These are phyloP conservation scores for Falco columbarius DNA, from an alignment of 2,797 vertebrate species.

Conservation along the genomic window DNA sequence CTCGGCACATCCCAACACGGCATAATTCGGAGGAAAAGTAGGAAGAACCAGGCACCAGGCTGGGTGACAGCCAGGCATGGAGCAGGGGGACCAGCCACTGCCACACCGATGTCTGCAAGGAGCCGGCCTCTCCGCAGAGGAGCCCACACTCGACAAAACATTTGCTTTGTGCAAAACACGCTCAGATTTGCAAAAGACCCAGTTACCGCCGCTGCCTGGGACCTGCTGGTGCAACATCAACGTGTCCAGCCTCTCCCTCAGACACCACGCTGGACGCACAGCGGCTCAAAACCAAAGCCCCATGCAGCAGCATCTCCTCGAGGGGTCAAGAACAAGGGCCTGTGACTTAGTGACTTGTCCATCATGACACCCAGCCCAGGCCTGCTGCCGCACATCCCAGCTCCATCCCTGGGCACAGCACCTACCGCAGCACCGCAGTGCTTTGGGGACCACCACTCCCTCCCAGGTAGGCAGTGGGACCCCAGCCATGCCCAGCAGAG, in stretches of 20 bases:
- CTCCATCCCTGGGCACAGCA: rapidly evolving
- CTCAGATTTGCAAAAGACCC: neutral
- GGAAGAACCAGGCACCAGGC: neutral
- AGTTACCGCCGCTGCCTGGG: rapidly evolving
- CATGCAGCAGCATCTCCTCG: rapidly evolving
- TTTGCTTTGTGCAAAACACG: neutral
- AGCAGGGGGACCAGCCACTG: neutral
- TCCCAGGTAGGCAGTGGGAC: rapidly evolving
- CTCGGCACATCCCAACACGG: neutral
- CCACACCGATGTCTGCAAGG: rapidly evolving
- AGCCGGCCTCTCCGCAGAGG: neutral
- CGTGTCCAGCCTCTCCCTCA: neutral
- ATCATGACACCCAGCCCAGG: no score
- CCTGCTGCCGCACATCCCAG: rapidly evolving
- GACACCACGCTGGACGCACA: rapidly evolving
- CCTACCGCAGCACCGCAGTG: neutral
- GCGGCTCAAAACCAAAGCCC: rapidly evolving
- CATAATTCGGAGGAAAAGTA: neutral
- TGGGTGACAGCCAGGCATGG: neutral
- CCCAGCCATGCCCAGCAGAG: neutral
- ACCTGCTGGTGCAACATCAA: neutral
- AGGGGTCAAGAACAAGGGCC: neutral
- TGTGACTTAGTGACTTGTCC: neutral
- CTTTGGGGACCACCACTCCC: neutral
- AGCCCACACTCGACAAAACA: rapidly evolving